phyloP scores from a whole-genome alignment of 2,797 vertebrate species.

The Cyprinodon diabolis region DNA sequence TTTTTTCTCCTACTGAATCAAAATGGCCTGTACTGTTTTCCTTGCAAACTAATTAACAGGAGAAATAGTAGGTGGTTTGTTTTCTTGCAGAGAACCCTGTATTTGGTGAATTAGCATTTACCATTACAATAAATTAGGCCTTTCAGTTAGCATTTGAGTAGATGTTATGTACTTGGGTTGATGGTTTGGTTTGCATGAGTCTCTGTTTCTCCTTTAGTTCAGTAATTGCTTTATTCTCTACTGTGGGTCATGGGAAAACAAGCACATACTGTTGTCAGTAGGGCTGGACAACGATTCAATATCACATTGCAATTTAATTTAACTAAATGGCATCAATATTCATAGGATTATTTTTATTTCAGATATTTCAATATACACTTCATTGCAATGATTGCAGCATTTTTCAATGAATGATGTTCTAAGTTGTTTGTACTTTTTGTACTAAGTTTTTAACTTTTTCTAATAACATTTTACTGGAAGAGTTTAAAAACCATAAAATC shows the following conservation, averaged over 20 bases:
- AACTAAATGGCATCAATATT: too few species aligned
- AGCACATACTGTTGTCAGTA: background rate
- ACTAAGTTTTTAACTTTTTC: too few species aligned
- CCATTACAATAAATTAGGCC: background rate
- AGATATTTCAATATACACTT: too few species aligned
- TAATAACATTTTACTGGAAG: too few species aligned
- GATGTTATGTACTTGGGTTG: background rate
- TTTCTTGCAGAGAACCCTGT: background rate
- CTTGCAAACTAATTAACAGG: background rate
- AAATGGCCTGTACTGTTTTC: background rate
- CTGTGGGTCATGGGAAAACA: background rate
- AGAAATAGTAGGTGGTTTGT: background rate
- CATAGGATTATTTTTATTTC: too few species aligned
- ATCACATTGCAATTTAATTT: too few species aligned
- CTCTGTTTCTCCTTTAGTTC: background rate
- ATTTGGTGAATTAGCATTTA: background rate
- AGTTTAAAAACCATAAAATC: too few species aligned
- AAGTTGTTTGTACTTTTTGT: too few species aligned
- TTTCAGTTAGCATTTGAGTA: background rate
- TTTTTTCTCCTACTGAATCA: slow-evolving; percentile 1
- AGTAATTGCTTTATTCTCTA: background rate
- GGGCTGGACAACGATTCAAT: too few species aligned
- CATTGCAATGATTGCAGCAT: too few species aligned
- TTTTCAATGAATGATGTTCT: too few species aligned
- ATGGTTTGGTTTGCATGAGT: background rate